A percentile compares a stretch with the other conserved stretches of the same genome.
phyloP scores from a whole-genome alignment of 2,888 invertebrate genomes.

The Kuschelorhynchus macadamiae region DNA sequence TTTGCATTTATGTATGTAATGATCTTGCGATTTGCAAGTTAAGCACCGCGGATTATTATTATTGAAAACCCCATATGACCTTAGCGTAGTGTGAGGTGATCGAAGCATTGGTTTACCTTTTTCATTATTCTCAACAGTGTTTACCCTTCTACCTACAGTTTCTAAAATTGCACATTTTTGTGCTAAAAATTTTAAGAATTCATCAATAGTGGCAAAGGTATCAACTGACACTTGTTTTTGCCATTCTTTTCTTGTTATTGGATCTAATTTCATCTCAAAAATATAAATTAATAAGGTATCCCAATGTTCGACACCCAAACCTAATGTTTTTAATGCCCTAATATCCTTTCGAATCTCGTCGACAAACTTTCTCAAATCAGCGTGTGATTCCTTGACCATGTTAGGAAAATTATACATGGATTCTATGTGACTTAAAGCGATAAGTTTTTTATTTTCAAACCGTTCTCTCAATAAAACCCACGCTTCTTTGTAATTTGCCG shows the following conservation, averaged over 20 bases:
- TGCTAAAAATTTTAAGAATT: constrained; percentile 11
- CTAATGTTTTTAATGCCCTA: constrained; percentile 31
- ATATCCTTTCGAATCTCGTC: constrained; percentile 29
- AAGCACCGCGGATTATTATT: background rate
- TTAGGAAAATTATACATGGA: constrained; percentile 33
- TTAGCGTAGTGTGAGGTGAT: background rate
- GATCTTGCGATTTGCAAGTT: background rate
- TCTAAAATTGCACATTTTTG: background rate
- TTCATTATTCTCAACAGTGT: too few relatives aligned
- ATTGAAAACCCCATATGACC: background rate
- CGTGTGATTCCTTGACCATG: constrained; percentile 30
- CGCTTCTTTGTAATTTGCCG: background rate
- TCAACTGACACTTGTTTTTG: background rate
- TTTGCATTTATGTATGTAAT: constrained; percentile 1
- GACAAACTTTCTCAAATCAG: constrained; percentile 25
- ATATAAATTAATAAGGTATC: constrained; percentile 21
- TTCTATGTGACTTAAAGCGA: constrained; percentile 5
- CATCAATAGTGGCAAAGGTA: background rate
- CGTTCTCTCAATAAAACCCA: background rate
- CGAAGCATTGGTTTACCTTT: background rate
- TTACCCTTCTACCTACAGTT: background rate
- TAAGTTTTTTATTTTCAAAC: background rate
- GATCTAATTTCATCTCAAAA: background rate
- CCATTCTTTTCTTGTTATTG: background rate
- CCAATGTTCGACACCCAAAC: constrained; percentile 27